Evolutionary conservation across 2,797 vertebrate genomes (phyloP).

Genomic region (Crypturellus tataupa): DNA sequence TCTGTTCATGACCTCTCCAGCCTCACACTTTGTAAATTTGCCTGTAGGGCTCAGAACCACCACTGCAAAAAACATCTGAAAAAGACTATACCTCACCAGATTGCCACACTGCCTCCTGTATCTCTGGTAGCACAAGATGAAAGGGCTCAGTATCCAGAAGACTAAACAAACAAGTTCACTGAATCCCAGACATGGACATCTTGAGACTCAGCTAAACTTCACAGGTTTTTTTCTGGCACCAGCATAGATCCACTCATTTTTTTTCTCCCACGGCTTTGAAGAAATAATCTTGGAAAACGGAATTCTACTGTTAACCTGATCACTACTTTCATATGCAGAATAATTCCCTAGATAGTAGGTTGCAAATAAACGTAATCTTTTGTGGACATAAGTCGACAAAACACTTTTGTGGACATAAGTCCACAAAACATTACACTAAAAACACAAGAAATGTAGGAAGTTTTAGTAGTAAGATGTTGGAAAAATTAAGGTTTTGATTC

Average conservation of each 20-base stretch:
- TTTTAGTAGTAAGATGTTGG: background rate
- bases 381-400: too few relatives aligned
- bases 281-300: background rate
- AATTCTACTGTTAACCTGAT: background rate
- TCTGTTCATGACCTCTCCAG: background rate
- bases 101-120: slow-evolving; percentile 36
- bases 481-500: background rate
- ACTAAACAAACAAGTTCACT: slow-evolving; percentile 19
- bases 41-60: background rate
- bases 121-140: background rate
- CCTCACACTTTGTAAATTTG: background rate
- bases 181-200: background rate
- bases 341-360: background rate
- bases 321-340: background rate
- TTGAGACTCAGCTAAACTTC: background rate
- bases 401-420: background rate
- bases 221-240: background rate
- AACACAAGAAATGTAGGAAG: background rate
- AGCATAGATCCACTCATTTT: background rate
- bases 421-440: too few relatives aligned
- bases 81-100: background rate
- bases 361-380: background rate
- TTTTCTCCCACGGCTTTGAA: background rate
- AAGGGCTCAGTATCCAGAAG: background rate
- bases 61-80: background rate